Evolutionary conservation across 2,113 vertebrate genomes (phyloP).

Genomic region (Erpornis zantholeuca): DNA sequence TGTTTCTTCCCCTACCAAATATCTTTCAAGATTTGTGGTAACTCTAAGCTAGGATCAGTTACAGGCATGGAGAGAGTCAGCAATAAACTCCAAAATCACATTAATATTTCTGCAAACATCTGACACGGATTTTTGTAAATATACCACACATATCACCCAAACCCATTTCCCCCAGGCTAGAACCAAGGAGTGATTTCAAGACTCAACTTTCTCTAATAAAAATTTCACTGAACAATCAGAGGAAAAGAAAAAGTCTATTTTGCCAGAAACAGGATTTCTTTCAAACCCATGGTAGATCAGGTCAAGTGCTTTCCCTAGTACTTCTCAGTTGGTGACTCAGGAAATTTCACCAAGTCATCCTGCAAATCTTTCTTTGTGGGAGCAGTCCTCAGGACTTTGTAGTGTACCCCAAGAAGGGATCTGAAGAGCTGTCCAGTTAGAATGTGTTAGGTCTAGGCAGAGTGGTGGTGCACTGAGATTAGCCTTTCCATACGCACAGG

Average conservation of each 20-base stretch:
- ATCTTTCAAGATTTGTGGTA: background rate
- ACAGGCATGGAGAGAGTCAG: background rate
- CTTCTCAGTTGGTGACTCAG: background rate
- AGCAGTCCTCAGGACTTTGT: background rate
- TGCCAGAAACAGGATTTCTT: background rate
- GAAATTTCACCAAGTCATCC: background rate
- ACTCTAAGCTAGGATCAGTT: background rate
- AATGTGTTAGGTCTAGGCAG: background rate
- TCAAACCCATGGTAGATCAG: background rate
- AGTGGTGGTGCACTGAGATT: rapidly evolving
- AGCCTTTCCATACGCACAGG: background rate
- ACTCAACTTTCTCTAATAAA: background rate
- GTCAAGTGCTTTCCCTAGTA: background rate
- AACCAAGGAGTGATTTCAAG: background rate
- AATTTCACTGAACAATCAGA: background rate
- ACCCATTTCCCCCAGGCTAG: background rate
- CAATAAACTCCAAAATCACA: background rate
- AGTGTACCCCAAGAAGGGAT: background rate
- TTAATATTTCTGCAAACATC: background rate
- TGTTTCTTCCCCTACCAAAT: background rate
- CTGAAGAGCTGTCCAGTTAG: background rate
- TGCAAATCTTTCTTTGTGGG: rapidly evolving
- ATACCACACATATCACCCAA: background rate
- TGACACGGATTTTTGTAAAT: background rate
- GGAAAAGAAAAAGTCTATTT: background rate